These are phyloP conservation scores for Phoxinus phoxinus DNA, from an alignment of 2,113 vertebrate species.

Conservation along the genomic window DNA sequence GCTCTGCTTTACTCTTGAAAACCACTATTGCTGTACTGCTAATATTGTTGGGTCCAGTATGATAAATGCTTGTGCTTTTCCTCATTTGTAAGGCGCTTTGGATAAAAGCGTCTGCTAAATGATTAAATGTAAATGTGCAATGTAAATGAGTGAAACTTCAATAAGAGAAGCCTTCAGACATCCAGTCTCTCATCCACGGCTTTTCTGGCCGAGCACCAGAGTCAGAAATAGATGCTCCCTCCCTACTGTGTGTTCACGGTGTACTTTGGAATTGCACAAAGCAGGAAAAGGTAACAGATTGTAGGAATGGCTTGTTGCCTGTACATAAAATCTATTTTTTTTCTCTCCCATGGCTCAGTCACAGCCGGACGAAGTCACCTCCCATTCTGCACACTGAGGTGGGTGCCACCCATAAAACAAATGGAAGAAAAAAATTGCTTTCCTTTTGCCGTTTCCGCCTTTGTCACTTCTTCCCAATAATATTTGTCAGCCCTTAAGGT, in stretches of 20 bases:
- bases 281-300: slow-evolving; percentile 41
- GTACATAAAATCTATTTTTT: slow-evolving; percentile 38
- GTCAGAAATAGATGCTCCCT: slow-evolving; percentile 41
- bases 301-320: slow-evolving; percentile 36
- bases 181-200: slow-evolving; percentile 20
- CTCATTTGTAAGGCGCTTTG: slow-evolving; percentile 32
- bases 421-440: slow-evolving; percentile 48
- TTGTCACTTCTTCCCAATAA: slow-evolving; percentile 63
- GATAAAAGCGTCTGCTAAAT: slow-evolving; percentile 29
- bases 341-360: slow-evolving; percentile 28
- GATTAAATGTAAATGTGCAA: slow-evolving; percentile 35
- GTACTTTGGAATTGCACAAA: slow-evolving; percentile 32
- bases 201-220: slow-evolving; percentile 22
- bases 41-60: background rate
- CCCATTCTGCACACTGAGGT: slow-evolving; percentile 26
- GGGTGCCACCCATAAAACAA: slow-evolving; percentile 53
- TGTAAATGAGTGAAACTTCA: slow-evolving; percentile 33
- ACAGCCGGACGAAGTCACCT: slow-evolving; percentile 35
- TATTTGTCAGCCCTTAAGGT: slow-evolving; percentile 69
- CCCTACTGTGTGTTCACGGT: slow-evolving; percentile 9
- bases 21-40: background rate
- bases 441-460: slow-evolving; percentile 52
- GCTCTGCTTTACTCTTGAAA: slow-evolving; percentile 5
- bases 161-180: slow-evolving; percentile 28
- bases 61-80: slow-evolving; percentile 25